Evolutionary conservation across 2,888 invertebrate species (phyloP), one percentile per base, ranked within the genome.

Genomic region (Ellobium chinense): DNA sequence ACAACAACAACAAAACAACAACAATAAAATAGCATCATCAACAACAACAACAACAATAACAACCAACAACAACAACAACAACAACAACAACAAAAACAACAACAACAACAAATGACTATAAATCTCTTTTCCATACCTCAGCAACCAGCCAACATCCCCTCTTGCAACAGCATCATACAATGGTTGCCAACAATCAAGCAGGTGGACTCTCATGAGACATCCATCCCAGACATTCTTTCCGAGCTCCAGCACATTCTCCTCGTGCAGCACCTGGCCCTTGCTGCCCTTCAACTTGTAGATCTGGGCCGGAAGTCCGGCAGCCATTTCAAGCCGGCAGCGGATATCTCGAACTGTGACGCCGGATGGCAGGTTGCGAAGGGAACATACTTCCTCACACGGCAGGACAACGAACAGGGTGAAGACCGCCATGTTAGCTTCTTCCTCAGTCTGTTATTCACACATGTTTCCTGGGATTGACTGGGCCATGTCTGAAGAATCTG

Each of bases 401-500:
- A 89, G 82, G 14, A 89, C 85, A 9, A 89, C 84, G 70, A 89
- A 90, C 31, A 89, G 69, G 0, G 88, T 89, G 69, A 89, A 89
- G 29, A 82, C 68, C 76, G n/a, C 60, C 73, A 73, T 73, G n/a
- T n/a, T n/a, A n/a, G n/a, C n/a, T n/a, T n/a, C n/a, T n/a, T n/a
- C n/a, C n/a, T n/a, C n/a, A n/a, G n/a, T n/a, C n/a, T n/a, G n/a
- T n/a, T n/a, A n/a, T n/a, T n/a, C n/a, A n/a, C n/a, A n/a, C n/a
- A n/a, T n/a, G n/a, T n/a, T n/a, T n/a, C n/a, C n/a, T n/a, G n/a
- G n/a, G n/a, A n/a, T n/a, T n/a, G n/a, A n/a, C n/a, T n/a, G n/a
- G n/a, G n/a, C n/a, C n/a, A n/a, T n/a, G n/a, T n/a, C n/a, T n/a
- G n/a, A n/a, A n/a, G n/a, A n/a, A n/a, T n/a, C n/a, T n/a, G n/a